These are phyloP conservation scores for Alaudala cheleensis DNA, from an alignment of 2,113 vertebrate genomes.

Conservation along the genomic window DNA sequence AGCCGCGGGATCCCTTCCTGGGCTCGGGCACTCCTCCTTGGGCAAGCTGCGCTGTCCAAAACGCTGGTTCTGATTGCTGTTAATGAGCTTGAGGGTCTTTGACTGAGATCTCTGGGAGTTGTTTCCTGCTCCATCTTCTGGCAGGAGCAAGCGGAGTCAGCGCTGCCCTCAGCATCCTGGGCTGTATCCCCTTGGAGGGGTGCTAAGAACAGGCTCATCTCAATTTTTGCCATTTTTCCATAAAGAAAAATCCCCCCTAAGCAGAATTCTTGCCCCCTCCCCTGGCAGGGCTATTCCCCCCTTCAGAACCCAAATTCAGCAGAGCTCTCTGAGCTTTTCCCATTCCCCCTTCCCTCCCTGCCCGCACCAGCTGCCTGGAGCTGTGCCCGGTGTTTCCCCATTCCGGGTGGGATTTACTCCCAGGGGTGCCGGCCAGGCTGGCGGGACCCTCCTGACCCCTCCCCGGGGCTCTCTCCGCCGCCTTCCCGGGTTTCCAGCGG, in stretches of 20 bases:
- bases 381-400: rapidly evolving
- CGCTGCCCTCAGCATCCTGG: rapidly evolving
- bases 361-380: neutral
- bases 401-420: rapidly evolving
- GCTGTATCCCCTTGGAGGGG: rapidly evolving
- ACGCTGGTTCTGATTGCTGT: rapidly evolving
- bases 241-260: neutral
- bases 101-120: neutral
- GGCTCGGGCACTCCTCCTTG: rapidly evolving
- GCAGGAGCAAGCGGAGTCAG: neutral
- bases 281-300: rapidly evolving
- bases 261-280: neutral
- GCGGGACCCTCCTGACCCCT: rapidly evolving
- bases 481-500: neutral
- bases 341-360: neutral
- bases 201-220: neutral
- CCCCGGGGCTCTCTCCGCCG: rapidly evolving
- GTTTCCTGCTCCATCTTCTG: neutral
- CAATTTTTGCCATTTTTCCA: neutral
- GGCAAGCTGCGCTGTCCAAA: rapidly evolving
- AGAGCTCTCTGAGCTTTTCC: neutral
- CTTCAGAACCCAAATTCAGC: neutral
- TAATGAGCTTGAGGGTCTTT: neutral
- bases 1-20: neutral
- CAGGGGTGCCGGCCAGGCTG: rapidly evolving